A percentile compares a stretch with the other conserved stretches of the same genome.
Evolutionary conservation across 2,888 invertebrate genomes (phyloP).

Genomic region (Elegia similella): DNA sequence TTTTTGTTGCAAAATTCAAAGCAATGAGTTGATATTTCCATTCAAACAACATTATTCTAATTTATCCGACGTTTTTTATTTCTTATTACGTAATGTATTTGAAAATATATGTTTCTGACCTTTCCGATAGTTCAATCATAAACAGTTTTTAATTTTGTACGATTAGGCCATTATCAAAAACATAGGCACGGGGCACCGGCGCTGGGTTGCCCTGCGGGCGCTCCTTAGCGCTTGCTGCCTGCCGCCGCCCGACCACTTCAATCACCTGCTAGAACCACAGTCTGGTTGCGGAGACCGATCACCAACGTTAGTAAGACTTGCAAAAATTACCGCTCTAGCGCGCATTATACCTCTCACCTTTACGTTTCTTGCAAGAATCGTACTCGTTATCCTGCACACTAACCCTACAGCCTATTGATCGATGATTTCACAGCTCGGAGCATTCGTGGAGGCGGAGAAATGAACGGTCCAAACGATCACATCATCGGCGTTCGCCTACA

Average conservation of each 20-base stretch:
- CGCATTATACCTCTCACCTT: conserved; percentile 64
- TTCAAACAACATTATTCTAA: conserved; percentile 10
- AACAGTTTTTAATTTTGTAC: conserved; percentile 21
- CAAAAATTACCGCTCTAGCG: conserved; percentile 34
- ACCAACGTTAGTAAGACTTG: conserved; percentile 63
- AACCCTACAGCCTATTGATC: conserved; percentile 80
- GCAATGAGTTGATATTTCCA: conserved; percentile 16
- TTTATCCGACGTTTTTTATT: background rate
- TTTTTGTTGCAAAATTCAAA: conserved; percentile 14
- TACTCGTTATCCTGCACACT: conserved; percentile 56
- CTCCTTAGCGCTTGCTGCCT: conserved; percentile 67
- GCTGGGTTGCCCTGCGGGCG: conserved; percentile 59
- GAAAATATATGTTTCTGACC: background rate
- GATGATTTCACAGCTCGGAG: conserved; percentile 86
- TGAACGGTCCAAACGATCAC: conserved; percentile 92
- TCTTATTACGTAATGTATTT: conserved; percentile 3
- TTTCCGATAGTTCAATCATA: too few relatives aligned
- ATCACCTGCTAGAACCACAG: conserved; percentile 60
- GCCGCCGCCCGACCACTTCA: conserved; percentile 61
- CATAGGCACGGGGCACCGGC: conserved; percentile 53
- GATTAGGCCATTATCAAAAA: conserved; percentile 38
- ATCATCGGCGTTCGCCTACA: conserved; percentile 90
- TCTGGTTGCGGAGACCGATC: conserved; percentile 56
- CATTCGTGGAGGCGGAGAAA: conserved; percentile 90
- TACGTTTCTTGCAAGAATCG: conserved; percentile 45